These are phyloP conservation scores for Caenorhabditis doughertyi DNA, from an alignment of 2,888 invertebrate genomes.

Conservation along the genomic window DNA sequence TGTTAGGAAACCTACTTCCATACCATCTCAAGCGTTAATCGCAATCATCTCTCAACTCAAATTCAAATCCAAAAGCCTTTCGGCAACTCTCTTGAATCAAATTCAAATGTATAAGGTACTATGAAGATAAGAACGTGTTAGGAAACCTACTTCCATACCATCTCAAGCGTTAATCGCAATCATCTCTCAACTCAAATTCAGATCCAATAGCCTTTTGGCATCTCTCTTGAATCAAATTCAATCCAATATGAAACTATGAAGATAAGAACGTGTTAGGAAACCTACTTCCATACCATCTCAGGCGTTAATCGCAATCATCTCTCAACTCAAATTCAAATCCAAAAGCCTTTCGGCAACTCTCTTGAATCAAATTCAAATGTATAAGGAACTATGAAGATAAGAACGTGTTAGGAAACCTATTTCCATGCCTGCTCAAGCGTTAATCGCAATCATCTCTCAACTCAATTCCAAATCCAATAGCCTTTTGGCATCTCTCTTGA, in stretches of 20 bases:
- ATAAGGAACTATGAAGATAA: neutral
- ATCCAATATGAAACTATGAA: neutral
- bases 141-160: neutral
- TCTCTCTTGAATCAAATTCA: neutral
- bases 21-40: neutral
- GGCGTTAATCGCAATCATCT: neutral
- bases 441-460: neutral
- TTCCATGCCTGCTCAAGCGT: neutral
- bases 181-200: neutral
- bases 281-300: neutral
- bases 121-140: neutral
- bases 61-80: neutral
- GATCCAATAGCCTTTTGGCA: neutral
- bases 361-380: neutral
- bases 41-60: neutral
- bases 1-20: neutral
- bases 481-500: neutral
- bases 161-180: neutral
- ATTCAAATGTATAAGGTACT: neutral
- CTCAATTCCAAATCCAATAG: neutral
- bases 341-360: neutral
- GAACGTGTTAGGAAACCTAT: neutral
- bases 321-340: neutral
- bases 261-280: neutral
- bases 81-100: neutral